A percentile compares a stretch with the other conserved stretches of the same genome.
phyloP scores from a whole-genome alignment of 2,888 invertebrate species.

The Psococerastis gibbosa region DNA sequence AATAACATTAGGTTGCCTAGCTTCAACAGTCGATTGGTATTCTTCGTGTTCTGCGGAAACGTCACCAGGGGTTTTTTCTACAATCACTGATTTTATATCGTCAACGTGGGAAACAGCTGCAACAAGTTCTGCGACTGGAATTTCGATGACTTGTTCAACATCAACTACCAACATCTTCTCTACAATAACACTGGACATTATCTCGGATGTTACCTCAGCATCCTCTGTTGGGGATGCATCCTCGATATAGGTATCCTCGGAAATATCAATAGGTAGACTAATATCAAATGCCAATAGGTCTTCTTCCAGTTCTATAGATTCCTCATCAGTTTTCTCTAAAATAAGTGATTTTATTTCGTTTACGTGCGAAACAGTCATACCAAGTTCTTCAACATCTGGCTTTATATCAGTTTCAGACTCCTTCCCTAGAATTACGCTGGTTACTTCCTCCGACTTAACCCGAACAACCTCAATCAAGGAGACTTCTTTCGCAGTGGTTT shows the following conservation, averaged over 20 bases:
- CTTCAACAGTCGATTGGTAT: too few relatives aligned
- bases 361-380: conserved; percentile 10
- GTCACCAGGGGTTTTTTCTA: too few relatives aligned
- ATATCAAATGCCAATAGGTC: neutral
- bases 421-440: neutral
- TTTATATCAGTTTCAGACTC: neutral
- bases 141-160: too few relatives aligned
- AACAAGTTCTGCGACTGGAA: too few relatives aligned
- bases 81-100: too few relatives aligned
- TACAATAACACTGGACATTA: too few relatives aligned
- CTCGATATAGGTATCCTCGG: neutral
- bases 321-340: neutral
- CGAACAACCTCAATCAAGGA: neutral
- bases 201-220: neutral
- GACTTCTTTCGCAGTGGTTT: neutral
- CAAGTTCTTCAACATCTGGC: conserved; percentile 12
- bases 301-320: neutral
- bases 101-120: too few relatives aligned
- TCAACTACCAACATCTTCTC: too few relatives aligned
- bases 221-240: neutral
- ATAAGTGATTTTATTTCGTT: conserved; percentile 5
- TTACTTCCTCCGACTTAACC: neutral
- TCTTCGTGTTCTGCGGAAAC: too few relatives aligned
- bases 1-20: too few relatives aligned
- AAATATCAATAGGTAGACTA: neutral